These are phyloP conservation scores for Pseudoips prasinana DNA, from an alignment of 2,888 invertebrate genomes.

Conservation along the genomic window DNA sequence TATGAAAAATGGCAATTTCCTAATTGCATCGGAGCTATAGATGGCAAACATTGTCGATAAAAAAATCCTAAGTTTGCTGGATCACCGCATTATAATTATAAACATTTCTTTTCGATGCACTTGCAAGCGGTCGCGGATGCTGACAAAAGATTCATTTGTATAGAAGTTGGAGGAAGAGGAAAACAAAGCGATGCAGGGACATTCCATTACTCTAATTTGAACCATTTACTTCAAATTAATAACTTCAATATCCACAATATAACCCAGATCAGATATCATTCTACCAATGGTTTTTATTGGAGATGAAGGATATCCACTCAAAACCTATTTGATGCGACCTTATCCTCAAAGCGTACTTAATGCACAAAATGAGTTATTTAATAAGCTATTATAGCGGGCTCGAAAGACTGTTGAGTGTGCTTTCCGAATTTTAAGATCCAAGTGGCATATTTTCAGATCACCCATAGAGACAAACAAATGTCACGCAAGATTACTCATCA, in stretches of 20 bases:
- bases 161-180: constrained; percentile 24
- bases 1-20: constrained; percentile 26
- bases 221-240: constrained; percentile 13
- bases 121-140: constrained; percentile 26
- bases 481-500: constrained; percentile 19
- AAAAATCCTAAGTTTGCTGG: constrained; percentile 16
- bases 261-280: constrained; percentile 16
- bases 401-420: constrained; percentile 16
- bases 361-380: constrained; percentile 18
- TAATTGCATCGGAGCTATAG: too few species aligned
- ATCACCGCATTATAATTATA: too few species aligned
- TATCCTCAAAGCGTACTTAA: constrained; percentile 15
- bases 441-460: constrained; percentile 20
- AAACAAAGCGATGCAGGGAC: constrained; percentile 28
- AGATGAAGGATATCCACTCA: constrained; percentile 23
- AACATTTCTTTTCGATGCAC: constrained; percentile 18
- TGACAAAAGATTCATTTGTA: constrained; percentile 15
- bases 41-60: constrained; percentile 25
- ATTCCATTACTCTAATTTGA: constrained; percentile 26
- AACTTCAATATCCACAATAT: constrained; percentile 7
- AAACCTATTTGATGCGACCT: constrained; percentile 26
- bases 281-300: constrained; percentile 20
- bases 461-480: constrained; percentile 25
- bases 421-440: constrained; percentile 17
- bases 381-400: constrained; percentile 13